Evolutionary conservation across 1,140 invertebrate genomes (phyloP).

Genomic region (Zaprionus ornatus): DNA sequence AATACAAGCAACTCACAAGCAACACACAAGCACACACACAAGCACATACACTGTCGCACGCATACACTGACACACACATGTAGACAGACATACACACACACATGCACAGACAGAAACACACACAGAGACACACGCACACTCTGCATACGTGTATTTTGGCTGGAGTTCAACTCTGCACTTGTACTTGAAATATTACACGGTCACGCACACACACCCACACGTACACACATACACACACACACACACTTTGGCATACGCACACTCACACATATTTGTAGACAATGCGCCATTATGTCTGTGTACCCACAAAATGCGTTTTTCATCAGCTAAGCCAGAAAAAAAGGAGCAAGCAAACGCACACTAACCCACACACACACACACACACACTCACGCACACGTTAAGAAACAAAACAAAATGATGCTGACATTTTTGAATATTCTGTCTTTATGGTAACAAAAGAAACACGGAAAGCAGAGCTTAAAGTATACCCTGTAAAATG

Average conservation of each 20-base stretch:
- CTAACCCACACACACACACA: constrained; percentile 20
- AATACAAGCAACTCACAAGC: constrained; percentile 46
- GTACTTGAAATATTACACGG: constrained; percentile 72
- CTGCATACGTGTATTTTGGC: constrained; percentile 5
- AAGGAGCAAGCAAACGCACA: constrained; percentile 15
- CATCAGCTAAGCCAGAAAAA: constrained; percentile 53
- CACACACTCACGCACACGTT: neutral
- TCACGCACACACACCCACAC: constrained; percentile 14
- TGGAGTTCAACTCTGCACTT: constrained; percentile 49
- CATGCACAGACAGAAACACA: neutral
- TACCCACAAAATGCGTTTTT: constrained; percentile 76
- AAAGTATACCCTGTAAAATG: neutral
- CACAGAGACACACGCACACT: neutral
- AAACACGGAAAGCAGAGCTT: neutral
- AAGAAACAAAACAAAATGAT: constrained; percentile 25
- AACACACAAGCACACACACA: constrained; percentile 19
- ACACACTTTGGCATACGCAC: constrained; percentile 1
- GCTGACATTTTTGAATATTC: constrained; percentile 70
- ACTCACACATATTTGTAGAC: constrained; percentile 7
- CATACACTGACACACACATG: constrained; percentile 1
- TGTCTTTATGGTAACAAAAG: constrained; percentile 25
- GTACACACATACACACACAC: neutral
- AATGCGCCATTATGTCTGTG: constrained; percentile 54
- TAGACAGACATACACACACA: neutral
- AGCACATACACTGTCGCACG: constrained; percentile 1